Evolutionary conservation across 2,888 invertebrate species (phyloP).

Genomic region (Reticulitermes lucifugus): DNA sequence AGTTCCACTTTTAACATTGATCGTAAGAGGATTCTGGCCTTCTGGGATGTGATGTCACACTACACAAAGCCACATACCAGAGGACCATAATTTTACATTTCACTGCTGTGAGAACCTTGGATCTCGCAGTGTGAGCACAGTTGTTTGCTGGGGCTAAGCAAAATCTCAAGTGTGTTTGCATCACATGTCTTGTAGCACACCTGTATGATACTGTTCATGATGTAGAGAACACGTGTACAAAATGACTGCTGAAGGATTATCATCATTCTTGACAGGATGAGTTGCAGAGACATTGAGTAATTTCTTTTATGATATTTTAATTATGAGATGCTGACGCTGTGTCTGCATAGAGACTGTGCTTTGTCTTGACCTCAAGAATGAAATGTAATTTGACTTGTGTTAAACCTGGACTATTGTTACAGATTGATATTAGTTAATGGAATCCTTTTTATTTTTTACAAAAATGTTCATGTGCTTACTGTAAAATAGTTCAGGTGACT

Average conservation of each 20-base stretch:
- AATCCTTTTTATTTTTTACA: not conserved
- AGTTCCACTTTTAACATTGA: not conserved
- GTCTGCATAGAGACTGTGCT: not conserved
- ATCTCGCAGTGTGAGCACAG: no score
- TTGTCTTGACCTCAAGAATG: not conserved
- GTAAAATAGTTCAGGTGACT: constrained; percentile 50
- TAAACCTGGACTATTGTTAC: constrained; percentile 46
- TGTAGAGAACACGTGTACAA: no score
- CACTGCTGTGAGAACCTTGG: no score
- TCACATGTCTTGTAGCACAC: not conserved
- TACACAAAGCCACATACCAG: no score
- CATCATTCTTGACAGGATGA: not conserved
- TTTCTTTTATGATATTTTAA: not conserved
- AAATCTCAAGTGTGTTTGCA: not conserved
- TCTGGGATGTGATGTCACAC: no score
- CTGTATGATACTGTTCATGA: no score
- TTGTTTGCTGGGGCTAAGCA: not conserved
- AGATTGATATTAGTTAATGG: constrained; percentile 21
- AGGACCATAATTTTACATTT: no score
- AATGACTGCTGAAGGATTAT: no score
- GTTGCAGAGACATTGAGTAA: not conserved
- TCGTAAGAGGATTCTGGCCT: no score
- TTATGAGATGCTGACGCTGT: not conserved
- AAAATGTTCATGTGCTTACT: constrained; percentile 41
- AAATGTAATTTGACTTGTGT: constrained; percentile 42